Conservation (phyloP, 2,888 invertebrate species). For the Pheosia tremula region DNA sequence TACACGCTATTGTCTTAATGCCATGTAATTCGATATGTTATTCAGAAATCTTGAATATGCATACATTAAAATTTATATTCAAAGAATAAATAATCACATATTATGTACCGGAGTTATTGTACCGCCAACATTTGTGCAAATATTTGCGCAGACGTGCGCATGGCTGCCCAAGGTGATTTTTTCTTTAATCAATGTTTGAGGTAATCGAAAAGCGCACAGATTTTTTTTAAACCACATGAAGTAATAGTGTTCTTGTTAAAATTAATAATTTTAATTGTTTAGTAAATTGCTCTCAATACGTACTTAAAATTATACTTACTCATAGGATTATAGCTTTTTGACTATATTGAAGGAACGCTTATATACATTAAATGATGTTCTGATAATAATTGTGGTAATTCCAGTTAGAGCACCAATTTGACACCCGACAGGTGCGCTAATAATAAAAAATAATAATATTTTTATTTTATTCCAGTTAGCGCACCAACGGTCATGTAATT, state of each 20-base stretch:
- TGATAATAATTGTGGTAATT: no score
- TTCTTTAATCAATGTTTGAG: constrained; percentile 3
- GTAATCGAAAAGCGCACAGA: neutral
- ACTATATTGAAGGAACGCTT: no score
- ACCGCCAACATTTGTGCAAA: constrained; percentile 35
- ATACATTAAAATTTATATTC: constrained; percentile 5
- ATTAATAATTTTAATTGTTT: neutral
- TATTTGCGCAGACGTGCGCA: constrained; percentile 31
- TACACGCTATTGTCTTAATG: no score
- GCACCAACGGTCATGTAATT: no score
- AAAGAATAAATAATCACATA: constrained; percentile 18
- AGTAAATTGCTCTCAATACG: neutral
- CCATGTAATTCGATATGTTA: neutral
- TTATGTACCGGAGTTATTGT: constrained; percentile 13
- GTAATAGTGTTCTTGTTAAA: neutral
- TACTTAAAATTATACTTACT: no score
- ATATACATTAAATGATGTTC: no score
- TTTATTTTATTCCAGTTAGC: no score
- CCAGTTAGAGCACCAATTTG: no score
- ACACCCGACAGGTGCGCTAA: no score
- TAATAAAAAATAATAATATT: no score
- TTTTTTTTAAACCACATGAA: neutral
- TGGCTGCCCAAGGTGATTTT: constrained; percentile 26
- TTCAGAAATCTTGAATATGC: neutral
- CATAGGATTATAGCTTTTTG: no score